Evolutionary conservation across 1,140 invertebrate genomes (phyloP), one percentile per base, ranked within the genome.

Genomic region (Battus philenor): DNA sequence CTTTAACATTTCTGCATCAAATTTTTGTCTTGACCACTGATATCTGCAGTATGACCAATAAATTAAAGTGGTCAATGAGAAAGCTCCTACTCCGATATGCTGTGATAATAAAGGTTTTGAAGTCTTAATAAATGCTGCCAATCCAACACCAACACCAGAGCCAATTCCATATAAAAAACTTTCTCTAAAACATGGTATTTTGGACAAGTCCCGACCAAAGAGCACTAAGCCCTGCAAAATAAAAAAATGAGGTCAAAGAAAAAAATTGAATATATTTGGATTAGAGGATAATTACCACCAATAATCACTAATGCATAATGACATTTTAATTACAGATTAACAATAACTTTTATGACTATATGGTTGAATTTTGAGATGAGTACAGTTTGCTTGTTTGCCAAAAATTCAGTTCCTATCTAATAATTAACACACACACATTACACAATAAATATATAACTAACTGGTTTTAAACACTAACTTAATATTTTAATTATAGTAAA

Each of bases 141-240:
- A 49, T 6, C 90, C 90, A 31, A 74, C 58, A n/a, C 76, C 88
- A 36, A 91, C 38, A 36, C 90, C 90, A 47, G 87, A 74, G 22
- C 68, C 67, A 17, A 91, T 88, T 3, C 90, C 90, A 72, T 89
- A 88, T 0, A 91, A 39, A 54, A 90, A 89, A 59, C 89, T 90
- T 34, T 87, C 87, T 33, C 89, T 82, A 66, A 91, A 91, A 60
- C 90, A 92, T 11, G 91, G 90, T 44, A 91, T 90, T 72, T 89
- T 86, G 12, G 82, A 86, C 2, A 91, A 56, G 69, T 91, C 89
- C 55, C 86, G 77, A 9, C 90, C 90, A 70, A 91, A 90, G 47
- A 91, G 34, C 2, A 63, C 43, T 11, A 85, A 36, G 12, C 79
- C 79, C 81, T 85, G 66, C n/a, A n/a, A 48, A 80, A 84, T 7